Conservation (phyloP, 2,888 invertebrate species). For the Neria commutata region DNA sequence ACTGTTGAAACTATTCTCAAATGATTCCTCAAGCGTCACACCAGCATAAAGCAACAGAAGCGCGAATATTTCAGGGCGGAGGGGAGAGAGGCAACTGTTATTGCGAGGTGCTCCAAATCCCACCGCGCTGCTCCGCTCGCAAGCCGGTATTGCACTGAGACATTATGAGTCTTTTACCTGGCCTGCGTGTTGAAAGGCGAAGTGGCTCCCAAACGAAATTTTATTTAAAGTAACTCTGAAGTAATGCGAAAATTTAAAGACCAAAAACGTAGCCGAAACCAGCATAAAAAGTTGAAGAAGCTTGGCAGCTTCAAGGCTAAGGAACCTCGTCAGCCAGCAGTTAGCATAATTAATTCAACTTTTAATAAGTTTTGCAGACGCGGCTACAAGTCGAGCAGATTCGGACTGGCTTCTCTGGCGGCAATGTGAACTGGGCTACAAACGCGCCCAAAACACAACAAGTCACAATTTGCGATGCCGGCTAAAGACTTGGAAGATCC, state of each 20-base stretch:
- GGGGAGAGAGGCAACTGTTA: too few relatives aligned
- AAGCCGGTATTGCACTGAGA: not conserved
- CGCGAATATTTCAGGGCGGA: too few relatives aligned
- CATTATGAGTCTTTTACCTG: not conserved
- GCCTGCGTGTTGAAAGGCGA: not conserved
- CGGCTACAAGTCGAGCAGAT: too few relatives aligned
- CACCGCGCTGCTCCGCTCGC: too few relatives aligned
- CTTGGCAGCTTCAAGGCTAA: not conserved
- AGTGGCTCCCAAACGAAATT: not conserved
- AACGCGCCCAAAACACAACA: not conserved
- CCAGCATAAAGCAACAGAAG: too few relatives aligned
- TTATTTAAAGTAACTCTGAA: not conserved
- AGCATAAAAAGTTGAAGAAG: not conserved
- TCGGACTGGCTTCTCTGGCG: too few relatives aligned
- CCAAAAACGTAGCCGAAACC: not conserved
- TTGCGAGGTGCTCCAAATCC: too few relatives aligned
- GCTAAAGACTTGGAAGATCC: constrained; percentile 6
- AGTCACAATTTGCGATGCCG: constrained; percentile 15
- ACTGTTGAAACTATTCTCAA: too few relatives aligned
- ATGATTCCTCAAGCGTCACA: too few relatives aligned
- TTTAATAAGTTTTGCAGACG: constrained; percentile 5
- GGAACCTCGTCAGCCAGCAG: constrained; percentile 12
- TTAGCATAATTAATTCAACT: constrained; percentile 5
- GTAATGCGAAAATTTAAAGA: not conserved
- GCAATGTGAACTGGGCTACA: not conserved